Evolutionary conservation across 2,797 vertebrate genomes (phyloP).

Genomic region (Oreortyx pictus): DNA sequence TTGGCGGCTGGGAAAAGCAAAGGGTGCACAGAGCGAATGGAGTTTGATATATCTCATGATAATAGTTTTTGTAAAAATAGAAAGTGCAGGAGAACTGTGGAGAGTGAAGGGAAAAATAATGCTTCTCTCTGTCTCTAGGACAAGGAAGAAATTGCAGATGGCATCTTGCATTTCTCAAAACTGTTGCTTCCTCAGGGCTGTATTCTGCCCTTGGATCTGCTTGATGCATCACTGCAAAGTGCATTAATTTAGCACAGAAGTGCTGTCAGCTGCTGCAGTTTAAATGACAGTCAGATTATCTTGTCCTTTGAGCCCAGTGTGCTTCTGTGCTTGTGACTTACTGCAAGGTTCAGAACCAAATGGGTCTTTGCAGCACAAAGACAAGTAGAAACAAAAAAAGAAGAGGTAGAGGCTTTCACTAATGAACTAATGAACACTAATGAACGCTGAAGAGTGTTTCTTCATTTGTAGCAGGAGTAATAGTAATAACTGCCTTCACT

Average conservation of each 20-base stretch:
- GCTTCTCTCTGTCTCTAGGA: background rate
- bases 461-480: background rate
- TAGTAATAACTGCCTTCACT: background rate
- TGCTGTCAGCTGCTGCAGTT: background rate
- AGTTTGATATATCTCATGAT: conserved; percentile 36
- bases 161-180: background rate
- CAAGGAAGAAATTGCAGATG: background rate
- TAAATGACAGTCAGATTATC: conserved; percentile 6
- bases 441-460: background rate
- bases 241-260: conserved; percentile 19
- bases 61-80: conserved; percentile 35
- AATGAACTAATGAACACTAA: background rate
- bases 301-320: background rate
- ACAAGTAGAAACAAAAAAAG: background rate
- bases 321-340: background rate
- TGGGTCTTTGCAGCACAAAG: background rate
- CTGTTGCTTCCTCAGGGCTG: background rate
- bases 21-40: conserved; percentile 59
- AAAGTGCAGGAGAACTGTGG: background rate
- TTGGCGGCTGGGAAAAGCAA: conserved; percentile 56
- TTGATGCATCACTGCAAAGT: background rate
- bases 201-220: conserved; percentile 10
- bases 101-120: background rate
- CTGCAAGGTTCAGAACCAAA: background rate
- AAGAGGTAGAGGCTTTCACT: background rate